Base-by-base conservation (phyloP, 2,888 invertebrate species). In the Cacoxenus indagator region DNA sequence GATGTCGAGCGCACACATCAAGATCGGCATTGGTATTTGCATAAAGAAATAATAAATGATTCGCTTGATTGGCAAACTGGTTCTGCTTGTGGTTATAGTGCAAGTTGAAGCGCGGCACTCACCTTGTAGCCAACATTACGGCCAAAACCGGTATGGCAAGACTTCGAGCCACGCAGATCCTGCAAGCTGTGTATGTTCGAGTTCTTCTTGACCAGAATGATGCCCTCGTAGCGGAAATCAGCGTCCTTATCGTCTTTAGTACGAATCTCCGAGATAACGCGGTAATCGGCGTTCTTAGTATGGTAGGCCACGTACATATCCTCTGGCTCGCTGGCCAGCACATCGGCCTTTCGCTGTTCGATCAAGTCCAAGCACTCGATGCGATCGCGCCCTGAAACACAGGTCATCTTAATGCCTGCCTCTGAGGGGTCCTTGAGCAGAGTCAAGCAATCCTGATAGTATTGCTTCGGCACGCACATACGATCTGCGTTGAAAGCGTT, bases 121-220 rank as follows among this genome's bases (percentile, higher is more conserved):
- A 90, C 90, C 88, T 95, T 94, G 89, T 96, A 97, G 26, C 96
- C 96, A 6, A 96, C 96, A 82, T 96, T 96, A 73, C 95, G 91
- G 67, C 95, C 95, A 70, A 95, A 92, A 11, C 95, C 95, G 2
- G 96, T 95, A 85, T 96, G 96, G 80, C 96, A 97, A 0, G 96
- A 95, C 78, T 92, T 94, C 62, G 93, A 90, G 0, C 95, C 94
- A 73, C 91, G 91, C 66, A 97, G 89, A 65, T 92, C 92, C 75
- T 92, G 90, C 67, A 95, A 87, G 67, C 89, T 91, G 76, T 90
- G 90, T 69, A 95, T 91, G 2, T 92, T 89, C n/a, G 94, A 89
- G 73, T 93, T 91, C 81, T 94, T 94, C 86, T 93, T 93, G 0
- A 96, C 90, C 26, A 96, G 92, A 37, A 94, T 94, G 0, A 95